phyloP scores from a whole-genome alignment of 2,888 invertebrate species.

The Andrena fulva region DNA sequence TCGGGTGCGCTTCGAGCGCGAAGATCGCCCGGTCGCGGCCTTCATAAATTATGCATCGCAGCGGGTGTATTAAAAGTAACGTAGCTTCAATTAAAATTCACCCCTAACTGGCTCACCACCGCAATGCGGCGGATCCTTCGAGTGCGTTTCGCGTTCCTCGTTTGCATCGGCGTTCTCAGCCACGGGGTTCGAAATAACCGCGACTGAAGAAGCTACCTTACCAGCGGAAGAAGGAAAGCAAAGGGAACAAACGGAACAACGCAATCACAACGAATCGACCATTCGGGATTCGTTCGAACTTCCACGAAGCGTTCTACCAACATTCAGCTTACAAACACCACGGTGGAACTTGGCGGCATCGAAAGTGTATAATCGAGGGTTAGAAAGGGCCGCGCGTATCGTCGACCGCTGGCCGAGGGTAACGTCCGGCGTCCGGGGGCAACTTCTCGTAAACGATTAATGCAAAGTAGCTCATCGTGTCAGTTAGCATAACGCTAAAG shows the following conservation, averaged over 20 bases:
- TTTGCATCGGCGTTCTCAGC: not conserved
- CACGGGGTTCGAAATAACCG: too few relatives aligned
- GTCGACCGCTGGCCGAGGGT: not conserved
- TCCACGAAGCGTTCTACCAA: not conserved
- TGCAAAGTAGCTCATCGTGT: constrained; percentile 71
- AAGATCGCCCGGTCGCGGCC: constrained; percentile 31
- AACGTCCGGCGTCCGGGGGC: constrained; percentile 3
- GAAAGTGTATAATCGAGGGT: not conserved
- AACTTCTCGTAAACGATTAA: constrained; percentile 70
- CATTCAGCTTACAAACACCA: not conserved
- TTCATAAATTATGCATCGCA: constrained; percentile 61
- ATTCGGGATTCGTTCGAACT: not conserved
- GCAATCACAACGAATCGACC: too few relatives aligned
- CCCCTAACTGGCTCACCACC: constrained; percentile 60
- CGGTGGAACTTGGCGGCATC: not conserved
- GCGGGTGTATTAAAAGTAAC: constrained; percentile 50
- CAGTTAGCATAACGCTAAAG: constrained; percentile 67
- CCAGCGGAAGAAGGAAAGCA: too few relatives aligned
- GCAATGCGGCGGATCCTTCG: constrained; percentile 52
- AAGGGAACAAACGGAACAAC: too few relatives aligned
- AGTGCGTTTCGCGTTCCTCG: constrained; percentile 23
- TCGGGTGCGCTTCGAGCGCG: constrained; percentile 7
- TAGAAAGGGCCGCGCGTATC: not conserved
- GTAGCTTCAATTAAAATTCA: constrained; percentile 60
- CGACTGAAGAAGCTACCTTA: too few relatives aligned